Base-by-base conservation (phyloP, 2,113 vertebrate genomes). In the Nanger granti region DNA sequence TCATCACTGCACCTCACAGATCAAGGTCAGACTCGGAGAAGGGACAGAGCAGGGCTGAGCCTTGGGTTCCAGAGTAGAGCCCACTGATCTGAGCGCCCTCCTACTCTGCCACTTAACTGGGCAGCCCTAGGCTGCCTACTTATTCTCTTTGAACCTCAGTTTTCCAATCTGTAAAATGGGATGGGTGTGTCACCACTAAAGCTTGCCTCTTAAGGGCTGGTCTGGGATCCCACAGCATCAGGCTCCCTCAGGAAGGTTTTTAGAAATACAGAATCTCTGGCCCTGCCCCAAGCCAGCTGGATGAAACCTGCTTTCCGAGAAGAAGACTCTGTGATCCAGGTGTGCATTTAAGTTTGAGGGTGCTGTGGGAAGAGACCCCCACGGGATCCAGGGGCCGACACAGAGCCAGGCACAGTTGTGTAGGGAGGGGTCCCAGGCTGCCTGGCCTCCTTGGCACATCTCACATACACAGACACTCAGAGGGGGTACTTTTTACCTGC, bases 401-500 rank as follows among this genome's bases (percentile, higher is more conserved):
- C 93, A 87, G 69, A 60, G 24, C 9, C 24, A 54, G 69, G 69
- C 82, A 15, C 7, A 5, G 31, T 57, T 26, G 26, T 44, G 26
- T 0, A 2, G 76, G 26, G 7, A 47, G 41, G 18, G 29, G 29
- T 12, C 7, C 12, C 37, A 28, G 44, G 57, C 55, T 52, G 34
- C 90, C 90, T 62, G 76, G 24, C 47, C n/a, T 24, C 41, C 7
- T 5, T 29, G 44, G 26, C 4, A 1, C 2, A 47, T 80, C 57
- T 55, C n/a, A 31, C 34, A 55, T 37, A 64, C 20, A 26, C 15
- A 44, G n/a, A 82, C 79, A 14, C 41, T n/a, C 3, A 10, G 22
- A 54, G 4, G 1, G 24, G 52, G 4, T 29, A n/a, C 57, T n/a
- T 64, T 1, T 47, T 1, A 66, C 15, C 17, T 28, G 7, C 24